Percentiles rank a stretch among this genome's conserved stretches.
phyloP scores from a whole-genome alignment of 2,888 invertebrate species.

The Pseudococcus longispinus region DNA sequence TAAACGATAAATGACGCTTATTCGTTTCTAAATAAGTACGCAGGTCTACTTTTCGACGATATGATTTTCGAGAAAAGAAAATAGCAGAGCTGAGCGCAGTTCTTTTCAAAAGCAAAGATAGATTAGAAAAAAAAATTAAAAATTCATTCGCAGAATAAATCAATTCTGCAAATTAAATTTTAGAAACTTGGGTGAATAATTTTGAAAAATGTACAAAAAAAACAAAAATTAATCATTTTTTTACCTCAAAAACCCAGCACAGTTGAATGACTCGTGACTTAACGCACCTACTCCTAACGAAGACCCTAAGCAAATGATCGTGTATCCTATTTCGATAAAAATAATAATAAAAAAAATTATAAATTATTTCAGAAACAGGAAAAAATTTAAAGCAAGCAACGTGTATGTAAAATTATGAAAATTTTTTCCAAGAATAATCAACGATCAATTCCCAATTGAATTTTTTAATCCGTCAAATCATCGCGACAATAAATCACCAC shows the following conservation, averaged over 20 bases:
- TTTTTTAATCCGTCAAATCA: background rate
- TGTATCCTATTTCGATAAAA: background rate
- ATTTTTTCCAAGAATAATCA: background rate
- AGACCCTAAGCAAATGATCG: too few relatives aligned
- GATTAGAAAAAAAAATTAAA: too few relatives aligned
- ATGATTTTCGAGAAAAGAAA: constrained; percentile 17
- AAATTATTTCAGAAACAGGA: too few relatives aligned
- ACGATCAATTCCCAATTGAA: background rate
- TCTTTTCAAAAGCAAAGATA: background rate
- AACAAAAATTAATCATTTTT: too few relatives aligned
- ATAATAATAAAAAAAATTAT: too few relatives aligned
- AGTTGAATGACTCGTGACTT: background rate
- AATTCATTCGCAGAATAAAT: too few relatives aligned
- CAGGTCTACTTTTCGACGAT: background rate
- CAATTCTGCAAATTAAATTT: too few relatives aligned
- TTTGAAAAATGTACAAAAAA: too few relatives aligned
- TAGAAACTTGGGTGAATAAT: too few relatives aligned
- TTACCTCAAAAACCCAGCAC: too few relatives aligned
- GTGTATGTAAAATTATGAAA: background rate
- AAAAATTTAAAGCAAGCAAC: background rate
- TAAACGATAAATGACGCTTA: background rate
- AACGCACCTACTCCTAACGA: too few relatives aligned
- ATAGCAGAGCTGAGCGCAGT: background rate
- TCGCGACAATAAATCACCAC: too few relatives aligned
- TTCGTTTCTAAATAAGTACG: background rate